phyloP scores from a whole-genome alignment of 2,888 invertebrate species.

The Eretmocerus hayati region DNA sequence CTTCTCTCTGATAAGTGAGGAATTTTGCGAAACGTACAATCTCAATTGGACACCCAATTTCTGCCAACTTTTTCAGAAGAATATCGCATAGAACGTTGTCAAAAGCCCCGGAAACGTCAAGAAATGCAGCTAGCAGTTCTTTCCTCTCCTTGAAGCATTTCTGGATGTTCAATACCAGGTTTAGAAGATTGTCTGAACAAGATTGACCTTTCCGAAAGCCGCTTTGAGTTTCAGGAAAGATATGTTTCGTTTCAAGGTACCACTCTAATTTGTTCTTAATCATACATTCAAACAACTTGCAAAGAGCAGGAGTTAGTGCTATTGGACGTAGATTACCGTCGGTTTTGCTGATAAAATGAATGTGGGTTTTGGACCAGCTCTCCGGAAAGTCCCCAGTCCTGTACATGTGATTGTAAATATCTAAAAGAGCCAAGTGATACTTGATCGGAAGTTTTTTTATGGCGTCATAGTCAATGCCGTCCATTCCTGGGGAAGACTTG shows the following conservation, averaged over 20 bases:
- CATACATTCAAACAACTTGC: constrained; percentile 8
- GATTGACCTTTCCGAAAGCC: constrained; percentile 6
- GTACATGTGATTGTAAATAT: constrained; percentile 10
- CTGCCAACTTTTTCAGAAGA: not conserved
- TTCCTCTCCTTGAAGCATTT: not conserved
- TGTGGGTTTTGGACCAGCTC: not conserved
- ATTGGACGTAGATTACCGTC: constrained; percentile 10
- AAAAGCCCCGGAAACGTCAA: constrained; percentile 1
- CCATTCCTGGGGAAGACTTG: constrained; percentile 3
- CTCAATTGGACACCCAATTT: not conserved
- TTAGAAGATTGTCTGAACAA: constrained; percentile 1
- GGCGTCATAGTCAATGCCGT: constrained; percentile 5
- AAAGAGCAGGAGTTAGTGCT: constrained; percentile 2
- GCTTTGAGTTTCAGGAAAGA: not conserved
- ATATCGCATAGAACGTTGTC: not conserved
- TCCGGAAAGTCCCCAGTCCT: not conserved
- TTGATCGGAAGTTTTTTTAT: not conserved
- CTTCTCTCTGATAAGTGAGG: not conserved
- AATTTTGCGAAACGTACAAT: not conserved
- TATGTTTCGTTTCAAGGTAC: constrained; percentile 1
- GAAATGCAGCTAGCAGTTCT: not conserved
- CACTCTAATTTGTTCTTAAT: constrained; percentile 7
- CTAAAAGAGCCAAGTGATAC: constrained; percentile 1
- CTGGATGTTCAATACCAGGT: constrained; percentile 1
- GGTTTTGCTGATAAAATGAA: constrained; percentile 4